Evolutionary conservation across 1,140 invertebrate species (phyloP).

Genomic region (Polyergus mexicanus): DNA sequence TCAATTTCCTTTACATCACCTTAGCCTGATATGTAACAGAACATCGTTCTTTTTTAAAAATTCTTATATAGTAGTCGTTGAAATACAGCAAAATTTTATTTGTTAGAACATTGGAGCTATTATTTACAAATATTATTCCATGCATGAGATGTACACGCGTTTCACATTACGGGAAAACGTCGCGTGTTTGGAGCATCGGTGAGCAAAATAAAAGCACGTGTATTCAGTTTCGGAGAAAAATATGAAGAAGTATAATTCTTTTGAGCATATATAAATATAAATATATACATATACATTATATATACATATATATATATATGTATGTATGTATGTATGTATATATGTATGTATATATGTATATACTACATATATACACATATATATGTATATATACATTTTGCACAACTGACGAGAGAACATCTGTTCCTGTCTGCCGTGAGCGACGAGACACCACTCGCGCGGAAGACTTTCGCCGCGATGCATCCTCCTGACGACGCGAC

Average conservation of each 20-base stretch:
- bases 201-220: background rate
- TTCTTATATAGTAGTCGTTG: background rate
- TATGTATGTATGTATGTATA: too few relatives aligned
- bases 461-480: background rate
- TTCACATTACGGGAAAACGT: background rate
- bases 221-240: background rate
- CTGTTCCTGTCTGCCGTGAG: background rate
- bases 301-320: too few relatives aligned
- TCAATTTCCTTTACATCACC: slow-evolving; percentile 75
- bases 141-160: background rate
- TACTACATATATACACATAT: too few relatives aligned
- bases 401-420: slow-evolving; percentile 7
- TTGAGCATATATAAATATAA: too few relatives aligned
- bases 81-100: background rate
- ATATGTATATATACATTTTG: slow-evolving; percentile 46
- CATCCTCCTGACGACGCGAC: background rate
- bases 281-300: too few relatives aligned
- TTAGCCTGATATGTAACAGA: slow-evolving; percentile 62
- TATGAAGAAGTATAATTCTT: background rate
- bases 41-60: background rate
- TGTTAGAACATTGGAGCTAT: background rate
- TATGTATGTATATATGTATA: slow-evolving; percentile 18
- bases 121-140: background rate
- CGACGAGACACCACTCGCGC: background rate
- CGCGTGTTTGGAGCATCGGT: background rate